Percentiles rank a stretch among this genome's conserved stretches.
Conservation (phyloP, 2,113 vertebrate genomes). For the Saiga tatarica region DNA sequence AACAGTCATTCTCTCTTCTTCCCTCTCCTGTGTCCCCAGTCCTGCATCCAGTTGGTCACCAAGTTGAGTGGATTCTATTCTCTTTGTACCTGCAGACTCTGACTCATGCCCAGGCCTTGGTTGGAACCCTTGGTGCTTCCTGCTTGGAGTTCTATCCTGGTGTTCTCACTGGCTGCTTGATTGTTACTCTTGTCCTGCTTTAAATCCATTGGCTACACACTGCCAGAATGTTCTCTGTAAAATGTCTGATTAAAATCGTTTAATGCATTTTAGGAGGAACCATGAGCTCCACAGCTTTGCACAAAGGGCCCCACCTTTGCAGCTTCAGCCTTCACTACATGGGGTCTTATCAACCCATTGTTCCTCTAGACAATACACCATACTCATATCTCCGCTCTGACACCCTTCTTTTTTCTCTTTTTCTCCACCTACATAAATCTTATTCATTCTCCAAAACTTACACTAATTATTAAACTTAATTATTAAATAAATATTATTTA, state of each 20-base stretch:
- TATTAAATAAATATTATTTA: neutral
- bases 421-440: neutral
- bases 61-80: neutral
- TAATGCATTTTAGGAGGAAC: neutral
- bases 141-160: neutral
- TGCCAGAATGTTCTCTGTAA: neutral
- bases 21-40: neutral
- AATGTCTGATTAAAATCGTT: neutral
- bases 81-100: neutral
- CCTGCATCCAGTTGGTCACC: neutral
- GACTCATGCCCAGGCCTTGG: neutral
- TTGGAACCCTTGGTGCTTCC: neutral
- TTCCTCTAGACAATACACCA: neutral
- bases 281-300: neutral
- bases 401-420: neutral
- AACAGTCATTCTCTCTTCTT: neutral
- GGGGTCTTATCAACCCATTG: neutral
- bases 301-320: neutral
- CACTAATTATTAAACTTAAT: neutral
- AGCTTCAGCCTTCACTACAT: neutral
- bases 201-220: neutral
- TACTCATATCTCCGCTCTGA: neutral
- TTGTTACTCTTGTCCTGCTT: neutral
- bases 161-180: neutral
- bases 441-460: neutral